These are phyloP conservation scores for Prenolepis imparis DNA, from an alignment of 2,888 invertebrate genomes.

Conservation along the genomic window DNA sequence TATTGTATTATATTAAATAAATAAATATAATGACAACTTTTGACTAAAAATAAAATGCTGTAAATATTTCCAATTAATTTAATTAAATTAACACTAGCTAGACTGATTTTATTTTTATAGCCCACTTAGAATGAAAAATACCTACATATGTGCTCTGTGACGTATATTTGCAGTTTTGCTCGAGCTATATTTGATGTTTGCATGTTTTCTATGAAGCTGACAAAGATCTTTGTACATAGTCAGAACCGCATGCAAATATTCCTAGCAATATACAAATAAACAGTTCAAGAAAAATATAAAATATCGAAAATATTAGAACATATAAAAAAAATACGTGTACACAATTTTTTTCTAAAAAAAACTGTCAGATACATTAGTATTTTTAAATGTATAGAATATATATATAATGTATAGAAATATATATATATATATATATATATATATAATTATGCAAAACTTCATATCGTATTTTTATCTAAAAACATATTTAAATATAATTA, in stretches of 20 bases:
- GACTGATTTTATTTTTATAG: not conserved
- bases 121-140: not conserved
- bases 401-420: not conserved
- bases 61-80: not conserved
- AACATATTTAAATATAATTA: constrained; percentile 3
- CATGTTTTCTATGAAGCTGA: not conserved
- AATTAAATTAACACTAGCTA: not conserved
- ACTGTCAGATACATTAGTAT: not conserved
- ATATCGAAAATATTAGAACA: not conserved
- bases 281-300: constrained; percentile 16
- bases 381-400: not conserved
- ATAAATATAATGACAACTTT: not conserved
- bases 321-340: too few species aligned
- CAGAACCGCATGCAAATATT: constrained; percentile 8
- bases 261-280: not conserved
- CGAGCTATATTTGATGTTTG: constrained; percentile 1
- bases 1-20: not conserved
- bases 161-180: not conserved
- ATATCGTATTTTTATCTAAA: not conserved
- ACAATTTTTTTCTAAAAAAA: not conserved
- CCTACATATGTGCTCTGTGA: not conserved
- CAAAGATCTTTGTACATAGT: not conserved
- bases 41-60: not conserved
- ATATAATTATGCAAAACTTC: too few species aligned
- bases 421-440: not conserved